These are phyloP conservation scores for Alcedo quadribrachys DNA, from an alignment of 2,797 vertebrate genomes.

Conservation along the genomic window DNA sequence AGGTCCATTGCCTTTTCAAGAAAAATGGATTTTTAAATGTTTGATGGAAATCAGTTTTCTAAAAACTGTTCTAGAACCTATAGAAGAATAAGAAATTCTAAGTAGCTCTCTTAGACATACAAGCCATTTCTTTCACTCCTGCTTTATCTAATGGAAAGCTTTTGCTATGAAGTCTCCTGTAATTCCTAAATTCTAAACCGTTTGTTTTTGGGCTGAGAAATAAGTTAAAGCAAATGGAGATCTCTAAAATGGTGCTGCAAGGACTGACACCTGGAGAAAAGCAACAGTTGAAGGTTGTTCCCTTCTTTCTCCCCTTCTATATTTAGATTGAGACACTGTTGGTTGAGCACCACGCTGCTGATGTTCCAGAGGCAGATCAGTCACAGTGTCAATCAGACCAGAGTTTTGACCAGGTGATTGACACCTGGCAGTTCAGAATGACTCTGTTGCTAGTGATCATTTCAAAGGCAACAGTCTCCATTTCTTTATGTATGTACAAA, in stretches of 20 bases:
- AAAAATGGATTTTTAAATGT: background rate
- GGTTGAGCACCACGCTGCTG: no score
- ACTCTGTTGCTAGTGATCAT: no score
- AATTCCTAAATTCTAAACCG: background rate
- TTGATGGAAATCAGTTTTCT: background rate
- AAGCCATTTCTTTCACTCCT: background rate
- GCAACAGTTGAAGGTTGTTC: no score
- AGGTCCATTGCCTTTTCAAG: background rate
- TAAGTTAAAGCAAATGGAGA: background rate
- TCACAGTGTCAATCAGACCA: no score
- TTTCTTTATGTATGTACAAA: no score
- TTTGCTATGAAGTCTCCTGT: background rate
- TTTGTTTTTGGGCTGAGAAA: background rate
- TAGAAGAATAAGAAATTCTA: background rate
- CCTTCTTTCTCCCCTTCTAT: no score
- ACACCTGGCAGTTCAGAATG: no score
- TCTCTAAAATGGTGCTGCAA: background rate
- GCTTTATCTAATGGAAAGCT: background rate
- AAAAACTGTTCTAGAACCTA: background rate
- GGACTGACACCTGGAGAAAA: background rate
- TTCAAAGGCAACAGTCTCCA: no score
- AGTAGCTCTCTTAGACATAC: background rate
- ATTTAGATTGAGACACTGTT: no score
- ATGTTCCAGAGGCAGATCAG: no score
- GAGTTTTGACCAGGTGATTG: no score